A percentile compares a stretch with the other conserved stretches of the same genome.
These are phyloP conservation scores for Drosophila picticornis DNA, from an alignment of 2,888 invertebrate genomes.

Conservation along the genomic window DNA sequence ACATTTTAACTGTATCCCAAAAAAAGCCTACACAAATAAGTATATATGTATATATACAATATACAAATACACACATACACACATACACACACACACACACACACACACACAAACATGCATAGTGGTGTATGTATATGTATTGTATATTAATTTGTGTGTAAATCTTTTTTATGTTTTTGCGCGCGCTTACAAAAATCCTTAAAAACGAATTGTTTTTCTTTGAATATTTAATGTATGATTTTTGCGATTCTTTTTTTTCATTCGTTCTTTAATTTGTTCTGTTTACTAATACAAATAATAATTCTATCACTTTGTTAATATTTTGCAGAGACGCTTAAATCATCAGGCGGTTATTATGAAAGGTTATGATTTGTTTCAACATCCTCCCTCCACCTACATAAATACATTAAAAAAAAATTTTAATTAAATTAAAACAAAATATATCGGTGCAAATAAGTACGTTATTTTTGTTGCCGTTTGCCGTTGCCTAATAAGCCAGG, in stretches of 20 bases:
- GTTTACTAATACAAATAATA: constrained; percentile 82
- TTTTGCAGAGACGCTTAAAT: constrained; percentile 85
- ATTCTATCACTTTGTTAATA: constrained; percentile 84
- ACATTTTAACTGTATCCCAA: constrained; percentile 32
- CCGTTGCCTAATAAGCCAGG: constrained; percentile 64
- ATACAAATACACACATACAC: constrained; percentile 5
- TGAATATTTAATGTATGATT: constrained; percentile 42
- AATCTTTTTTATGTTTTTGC: constrained; percentile 44
- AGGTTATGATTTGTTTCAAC: constrained; percentile 85
- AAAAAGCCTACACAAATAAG: constrained; percentile 3
- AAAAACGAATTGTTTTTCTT: constrained; percentile 20
- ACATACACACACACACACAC: neutral
- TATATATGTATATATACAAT: constrained; percentile 15
- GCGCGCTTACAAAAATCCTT: constrained; percentile 59
- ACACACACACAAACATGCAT: neutral
- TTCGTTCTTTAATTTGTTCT: constrained; percentile 41
- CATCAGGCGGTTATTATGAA: constrained; percentile 86
- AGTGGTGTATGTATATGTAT: neutral
- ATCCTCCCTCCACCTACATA: constrained; percentile 41
- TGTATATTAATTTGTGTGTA: neutral
- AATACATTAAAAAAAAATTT: constrained; percentile 27
- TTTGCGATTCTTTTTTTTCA: constrained; percentile 30
- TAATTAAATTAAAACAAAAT: constrained; percentile 21
- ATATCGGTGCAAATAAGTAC: constrained; percentile 35
- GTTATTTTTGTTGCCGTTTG: constrained; percentile 58